phyloP scores from a whole-genome alignment of 2,888 invertebrate species.

The Platycheirus albimanus region DNA sequence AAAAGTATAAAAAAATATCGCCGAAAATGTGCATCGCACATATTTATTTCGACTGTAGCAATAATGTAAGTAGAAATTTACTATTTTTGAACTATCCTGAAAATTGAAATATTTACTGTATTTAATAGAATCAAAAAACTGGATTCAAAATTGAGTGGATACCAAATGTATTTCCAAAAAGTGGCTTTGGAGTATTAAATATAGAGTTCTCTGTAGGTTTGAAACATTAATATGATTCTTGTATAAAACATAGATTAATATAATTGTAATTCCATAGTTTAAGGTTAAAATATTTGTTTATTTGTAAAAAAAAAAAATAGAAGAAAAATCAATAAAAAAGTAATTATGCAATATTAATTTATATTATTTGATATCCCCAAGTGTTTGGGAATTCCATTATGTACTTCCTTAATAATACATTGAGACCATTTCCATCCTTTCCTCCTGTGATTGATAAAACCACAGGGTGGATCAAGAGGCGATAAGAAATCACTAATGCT shows the following conservation, averaged over 20 bases:
- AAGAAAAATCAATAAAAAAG: neutral
- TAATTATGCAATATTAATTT: neutral
- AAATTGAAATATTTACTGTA: no score
- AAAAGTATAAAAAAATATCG: slow-evolving; percentile 77
- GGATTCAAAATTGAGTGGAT: slow-evolving; percentile 91
- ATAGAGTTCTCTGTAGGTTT: slow-evolving; percentile 89
- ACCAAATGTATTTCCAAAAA: slow-evolving; percentile 87
- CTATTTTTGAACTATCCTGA: no score
- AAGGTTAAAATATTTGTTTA: slow-evolving; percentile 35
- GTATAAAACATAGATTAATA: slow-evolving; percentile 24
- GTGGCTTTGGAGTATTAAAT: slow-evolving; percentile 88
- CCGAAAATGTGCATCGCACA: slow-evolving; percentile 78
- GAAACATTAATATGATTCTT: slow-evolving; percentile 80
- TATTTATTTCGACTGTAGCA: slow-evolving; percentile 77
- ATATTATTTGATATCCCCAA: no score
- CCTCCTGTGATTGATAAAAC: no score
- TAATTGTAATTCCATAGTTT: slow-evolving; percentile 57
- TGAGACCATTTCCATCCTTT: no score
- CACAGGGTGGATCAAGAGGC: no score
- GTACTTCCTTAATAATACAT: no score
- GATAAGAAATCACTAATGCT: no score
- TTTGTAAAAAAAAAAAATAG: slow-evolving; percentile 24
- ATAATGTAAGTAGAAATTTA: slow-evolving; percentile 70
- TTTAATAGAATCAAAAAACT: slow-evolving; percentile 83
- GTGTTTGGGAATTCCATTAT: no score